Conservation (phyloP, 2,888 invertebrate species). For the Ormyrus pomaceus region DNA sequence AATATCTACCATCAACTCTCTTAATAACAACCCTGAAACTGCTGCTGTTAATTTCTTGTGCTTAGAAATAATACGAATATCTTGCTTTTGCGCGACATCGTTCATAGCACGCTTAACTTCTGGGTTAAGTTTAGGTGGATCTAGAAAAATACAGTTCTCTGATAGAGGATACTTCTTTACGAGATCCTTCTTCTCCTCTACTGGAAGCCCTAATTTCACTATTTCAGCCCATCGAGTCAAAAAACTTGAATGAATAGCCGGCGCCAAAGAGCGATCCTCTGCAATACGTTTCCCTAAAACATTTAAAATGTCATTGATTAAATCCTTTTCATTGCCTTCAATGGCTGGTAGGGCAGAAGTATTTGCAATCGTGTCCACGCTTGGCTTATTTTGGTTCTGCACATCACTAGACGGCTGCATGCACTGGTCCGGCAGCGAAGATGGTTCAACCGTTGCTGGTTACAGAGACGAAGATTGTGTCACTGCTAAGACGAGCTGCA, state of each 20-base stretch:
- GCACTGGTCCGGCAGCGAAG: no score
- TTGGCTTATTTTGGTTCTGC: no score
- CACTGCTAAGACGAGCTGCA: no score
- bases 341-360: no score
- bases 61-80: neutral
- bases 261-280: neutral
- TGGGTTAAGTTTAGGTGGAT: neutral
- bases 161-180: neutral
- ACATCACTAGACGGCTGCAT: no score
- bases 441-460: no score
- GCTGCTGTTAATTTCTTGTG: neutral
- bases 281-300: neutral
- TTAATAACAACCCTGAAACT: neutral
- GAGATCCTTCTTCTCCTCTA: neutral
- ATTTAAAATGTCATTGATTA: neutral
- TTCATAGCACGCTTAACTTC: neutral
- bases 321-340: no score
- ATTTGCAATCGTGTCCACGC: no score
- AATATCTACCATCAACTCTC: neutral
- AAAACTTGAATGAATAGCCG: neutral
- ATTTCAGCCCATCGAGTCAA: neutral
- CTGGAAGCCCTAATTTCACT: neutral
- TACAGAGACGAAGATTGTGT: no score
- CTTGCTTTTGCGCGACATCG: neutral
- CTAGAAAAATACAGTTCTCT: neutral